Base-by-base conservation (phyloP, 2,888 invertebrate genomes). In the Eilema griseolum region DNA sequence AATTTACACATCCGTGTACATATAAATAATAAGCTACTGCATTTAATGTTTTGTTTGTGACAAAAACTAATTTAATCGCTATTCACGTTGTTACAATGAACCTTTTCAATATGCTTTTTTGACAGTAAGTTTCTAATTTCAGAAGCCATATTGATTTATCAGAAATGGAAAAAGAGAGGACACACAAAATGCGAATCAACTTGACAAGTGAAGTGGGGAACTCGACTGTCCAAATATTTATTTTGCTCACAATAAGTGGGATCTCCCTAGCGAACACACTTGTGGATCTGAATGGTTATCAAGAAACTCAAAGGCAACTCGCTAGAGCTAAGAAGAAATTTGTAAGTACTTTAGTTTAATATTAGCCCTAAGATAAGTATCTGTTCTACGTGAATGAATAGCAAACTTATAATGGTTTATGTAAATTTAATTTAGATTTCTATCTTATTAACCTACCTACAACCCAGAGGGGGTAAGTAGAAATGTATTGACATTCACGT, bases 171-270 rank as follows among this genome's bases (percentile, higher is more conserved):
- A 96, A 98, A 33, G 99, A 99, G 91, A 97, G 96, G 73, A 99
- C 99, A 0, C 98, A 99, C 88, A 96, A 97, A 78, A 95, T 99
- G 78, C 97, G 97, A 96, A 96, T 97, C 79, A 96, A 97, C 20
- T 95, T 99, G 68, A 98, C 99, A 85, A 98, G 98, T 74, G 98
- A 97, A 23, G 96, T 97, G 0, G 97, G 97, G 1, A 85, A 83
- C 61, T 69, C 69, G 59, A 56, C 66, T 52, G 75, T 85, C 1
- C 96, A 97, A 81, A 95, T 99, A 71, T 98, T 98, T 87, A 95
- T 99, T 23, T 95, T 99, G 78, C 95, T 99, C 24, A 99, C 99
- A 12, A 98, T 99, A 76, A 99, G 98, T 82, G 99, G 99, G 0
- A 98, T 98, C 1, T 97, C 97, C 1, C 97, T 98, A 2, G 96